Percentiles rank a stretch among this genome's conserved stretches.
Evolutionary conservation across 2,113 vertebrate genomes (phyloP).

Genomic region (Fulica atra): DNA sequence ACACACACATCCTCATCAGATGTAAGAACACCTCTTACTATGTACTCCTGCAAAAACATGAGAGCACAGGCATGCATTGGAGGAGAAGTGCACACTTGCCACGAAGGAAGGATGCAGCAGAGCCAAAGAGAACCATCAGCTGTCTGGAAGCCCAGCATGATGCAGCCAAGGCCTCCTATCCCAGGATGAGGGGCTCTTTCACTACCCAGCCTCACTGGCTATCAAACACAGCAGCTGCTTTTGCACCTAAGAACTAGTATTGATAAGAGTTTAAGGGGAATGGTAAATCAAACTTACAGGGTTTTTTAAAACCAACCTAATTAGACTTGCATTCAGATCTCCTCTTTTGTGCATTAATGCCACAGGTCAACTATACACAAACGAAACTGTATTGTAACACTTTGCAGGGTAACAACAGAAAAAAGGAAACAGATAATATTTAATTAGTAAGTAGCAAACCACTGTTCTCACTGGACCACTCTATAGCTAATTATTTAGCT

Average conservation of each 20-base stretch:
- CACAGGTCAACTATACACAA: neutral
- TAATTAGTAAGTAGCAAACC: neutral
- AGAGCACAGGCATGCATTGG: accelerated
- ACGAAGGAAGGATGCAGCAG: neutral
- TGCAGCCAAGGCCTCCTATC: neutral
- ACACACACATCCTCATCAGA: neutral
- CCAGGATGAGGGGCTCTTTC: neutral
- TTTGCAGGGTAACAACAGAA: neutral
- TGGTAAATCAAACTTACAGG: neutral
- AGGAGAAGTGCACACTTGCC: neutral
- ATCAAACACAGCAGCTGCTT: neutral
- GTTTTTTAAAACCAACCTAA: neutral
- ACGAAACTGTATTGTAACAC: neutral
- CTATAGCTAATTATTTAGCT: neutral
- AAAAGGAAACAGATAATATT: neutral
- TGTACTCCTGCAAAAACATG: neutral
- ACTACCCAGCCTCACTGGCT: accelerated
- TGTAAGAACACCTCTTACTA: neutral
- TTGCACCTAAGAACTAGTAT: neutral
- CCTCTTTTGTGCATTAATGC: neutral
- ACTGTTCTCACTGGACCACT: neutral
- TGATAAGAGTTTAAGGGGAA: neutral
- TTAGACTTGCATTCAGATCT: neutral
- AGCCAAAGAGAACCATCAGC: neutral
- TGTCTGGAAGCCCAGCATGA: neutral